Conservation (phyloP, 2,888 invertebrate genomes). For the Pristionchus mayeri region DNA sequence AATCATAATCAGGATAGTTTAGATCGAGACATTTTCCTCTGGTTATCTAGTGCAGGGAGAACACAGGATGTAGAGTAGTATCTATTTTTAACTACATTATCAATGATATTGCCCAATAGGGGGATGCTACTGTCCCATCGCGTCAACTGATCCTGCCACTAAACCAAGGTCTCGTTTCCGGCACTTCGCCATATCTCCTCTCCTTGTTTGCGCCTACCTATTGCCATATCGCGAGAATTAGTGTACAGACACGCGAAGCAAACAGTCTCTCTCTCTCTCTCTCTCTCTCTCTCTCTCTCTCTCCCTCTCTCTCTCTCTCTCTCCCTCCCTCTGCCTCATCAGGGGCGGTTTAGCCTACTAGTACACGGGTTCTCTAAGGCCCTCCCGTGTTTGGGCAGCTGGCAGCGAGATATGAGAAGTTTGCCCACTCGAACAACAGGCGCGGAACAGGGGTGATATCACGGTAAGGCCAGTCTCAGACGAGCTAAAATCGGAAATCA, state of each 20-base stretch:
- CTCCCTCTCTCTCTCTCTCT: no score
- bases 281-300: no score
- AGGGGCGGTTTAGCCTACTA: constrained; percentile 31
- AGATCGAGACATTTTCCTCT: no score
- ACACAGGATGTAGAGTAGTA: no score
- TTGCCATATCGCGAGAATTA: constrained; percentile 31
- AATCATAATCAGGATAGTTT: background rate
- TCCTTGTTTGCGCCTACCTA: background rate
- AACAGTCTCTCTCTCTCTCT: no score
- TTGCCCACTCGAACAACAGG: constrained; percentile 21
- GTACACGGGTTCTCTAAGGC: background rate
- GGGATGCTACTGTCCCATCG: background rate
- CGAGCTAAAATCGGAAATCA: background rate
- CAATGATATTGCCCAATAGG: no score
- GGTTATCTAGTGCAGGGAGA: no score
- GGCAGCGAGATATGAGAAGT: background rate
- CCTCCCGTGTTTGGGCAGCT: constrained; percentile 23
- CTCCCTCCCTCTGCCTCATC: no score
- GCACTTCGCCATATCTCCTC: background rate
- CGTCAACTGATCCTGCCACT: background rate
- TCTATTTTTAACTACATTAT: no score
- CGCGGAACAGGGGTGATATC: no score
- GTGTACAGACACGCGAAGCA: constrained; percentile 11
- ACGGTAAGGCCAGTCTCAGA: no score
- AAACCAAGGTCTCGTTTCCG: constrained; percentile 16